Percentiles rank a stretch among this genome's conserved stretches.
These are phyloP conservation scores for Melitaea cinxia DNA, from an alignment of 1,140 invertebrate genomes.

Conservation along the genomic window DNA sequence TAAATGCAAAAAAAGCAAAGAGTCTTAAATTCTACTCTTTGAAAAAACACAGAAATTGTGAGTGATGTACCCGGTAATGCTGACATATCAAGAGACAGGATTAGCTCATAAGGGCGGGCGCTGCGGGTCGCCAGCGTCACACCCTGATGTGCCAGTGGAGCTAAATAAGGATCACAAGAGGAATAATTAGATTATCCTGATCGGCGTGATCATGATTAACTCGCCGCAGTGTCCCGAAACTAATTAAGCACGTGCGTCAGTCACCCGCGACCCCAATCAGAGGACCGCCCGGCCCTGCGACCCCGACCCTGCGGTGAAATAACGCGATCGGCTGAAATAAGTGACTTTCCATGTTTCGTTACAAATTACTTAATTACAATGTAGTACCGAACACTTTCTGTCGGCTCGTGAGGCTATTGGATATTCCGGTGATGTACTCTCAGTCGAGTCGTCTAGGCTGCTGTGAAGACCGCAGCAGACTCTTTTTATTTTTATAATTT, in stretches of 20 bases:
- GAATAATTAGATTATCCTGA: slow-evolving; percentile 12
- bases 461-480: no score
- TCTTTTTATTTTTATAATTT: no score
- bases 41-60: no score
- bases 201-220: slow-evolving; percentile 28
- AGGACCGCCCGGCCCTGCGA: slow-evolving; percentile 14
- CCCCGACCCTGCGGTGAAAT: background rate
- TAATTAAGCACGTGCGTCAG: slow-evolving; percentile 33
- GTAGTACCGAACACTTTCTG: no score
- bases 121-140: background rate
- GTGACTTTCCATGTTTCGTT: slow-evolving; percentile 15
- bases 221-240: slow-evolving; percentile 26
- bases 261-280: slow-evolving; percentile 38
- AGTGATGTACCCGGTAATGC: no score
- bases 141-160: background rate
- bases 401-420: no score
- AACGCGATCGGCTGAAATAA: slow-evolving; percentile 4
- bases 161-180: slow-evolving; percentile 20
- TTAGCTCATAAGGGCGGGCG: background rate
- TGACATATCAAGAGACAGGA: background rate
- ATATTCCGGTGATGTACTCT: no score
- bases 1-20: no score
- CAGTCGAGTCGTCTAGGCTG: no score
- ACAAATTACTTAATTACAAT: background rate
- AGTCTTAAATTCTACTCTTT: no score